Evolutionary conservation across 2,797 vertebrate species (phyloP), one percentile per base, ranked within the genome.

Genomic region (Melanogrammus aeglefinus): DNA sequence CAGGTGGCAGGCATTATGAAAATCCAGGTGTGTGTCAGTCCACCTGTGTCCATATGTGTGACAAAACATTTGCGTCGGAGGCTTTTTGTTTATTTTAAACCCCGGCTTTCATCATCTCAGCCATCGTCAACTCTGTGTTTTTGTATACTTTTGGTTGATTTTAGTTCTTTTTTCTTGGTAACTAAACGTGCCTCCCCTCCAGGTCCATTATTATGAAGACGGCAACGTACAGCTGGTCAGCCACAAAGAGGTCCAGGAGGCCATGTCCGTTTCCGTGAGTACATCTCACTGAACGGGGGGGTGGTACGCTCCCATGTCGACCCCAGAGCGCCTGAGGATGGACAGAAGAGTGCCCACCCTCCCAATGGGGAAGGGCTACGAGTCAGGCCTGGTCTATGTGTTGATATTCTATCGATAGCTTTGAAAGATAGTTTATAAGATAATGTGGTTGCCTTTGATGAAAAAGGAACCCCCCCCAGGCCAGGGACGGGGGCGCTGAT

Each of bases 171-270:
- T 7, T 31, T 33, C 31, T 33, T 33, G 1, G 27, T 33, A 71
- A 35, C 13, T 72, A 35, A 72, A 13, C 29, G 9, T 35, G 31
- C 27, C 13, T 29, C 27, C 29, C 75, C 80, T 85, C 0, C 88
- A 99, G 97, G 97, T 99, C 93, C 97, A 99, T 93, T 99, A 99
- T 94, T 99, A 99, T 91, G 97, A 99, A 94, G 97, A 99, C 83
- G 97, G 97, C 81, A 99, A 99, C 47, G 97, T 99, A 86, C 97
- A 99, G 90, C 94, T 99, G 91, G 97, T 99, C 93, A 99, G 97
- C 96, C 97, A 98, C 95, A 99, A 99, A 95, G 97, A 99, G 86
- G 95, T 98, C 83, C 95, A 96, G 86, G 96, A 98, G 91, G 93
- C 95, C 75, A 93, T 99, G 95, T 92, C 96, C 29, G 90, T 98